Conservation (phyloP, 2,113 vertebrate genomes). For the Phrynosoma blainvillii region DNA sequence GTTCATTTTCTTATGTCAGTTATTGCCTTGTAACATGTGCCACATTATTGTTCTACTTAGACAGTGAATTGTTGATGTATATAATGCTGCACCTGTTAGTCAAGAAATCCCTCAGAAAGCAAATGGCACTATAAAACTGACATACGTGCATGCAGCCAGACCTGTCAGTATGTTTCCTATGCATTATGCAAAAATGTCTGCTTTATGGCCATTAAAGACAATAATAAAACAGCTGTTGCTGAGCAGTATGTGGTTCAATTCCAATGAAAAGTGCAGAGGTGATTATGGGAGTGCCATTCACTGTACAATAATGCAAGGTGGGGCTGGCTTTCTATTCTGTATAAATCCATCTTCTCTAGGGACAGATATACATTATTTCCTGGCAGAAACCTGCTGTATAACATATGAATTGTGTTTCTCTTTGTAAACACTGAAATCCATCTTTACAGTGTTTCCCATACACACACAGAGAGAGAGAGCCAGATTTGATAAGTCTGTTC, state of each 20-base stretch:
- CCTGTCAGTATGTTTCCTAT: slow-evolving; percentile 57
- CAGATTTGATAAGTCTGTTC: background rate
- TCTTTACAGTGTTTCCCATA: background rate
- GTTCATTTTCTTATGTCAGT: slow-evolving; percentile 65
- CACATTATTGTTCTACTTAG: slow-evolving; percentile 60
- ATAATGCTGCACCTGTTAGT: slow-evolving; percentile 72
- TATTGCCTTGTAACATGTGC: slow-evolving; percentile 40
- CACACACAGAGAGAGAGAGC: no score
- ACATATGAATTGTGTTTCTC: background rate
- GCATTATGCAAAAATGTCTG: slow-evolving; percentile 71
- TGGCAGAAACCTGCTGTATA: slow-evolving; percentile 37
- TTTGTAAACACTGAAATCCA: slow-evolving; percentile 19
- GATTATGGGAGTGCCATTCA: slow-evolving; percentile 32
- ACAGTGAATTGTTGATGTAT: slow-evolving; percentile 63
- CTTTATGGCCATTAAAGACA: slow-evolving; percentile 66
- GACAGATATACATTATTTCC: slow-evolving; percentile 47
- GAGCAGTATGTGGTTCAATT: slow-evolving; percentile 61
- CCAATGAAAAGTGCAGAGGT: slow-evolving; percentile 50
- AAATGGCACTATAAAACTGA: slow-evolving; percentile 57
- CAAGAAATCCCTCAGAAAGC: slow-evolving; percentile 70
- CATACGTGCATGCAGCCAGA: slow-evolving; percentile 39
- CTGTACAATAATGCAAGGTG: slow-evolving; percentile 28
- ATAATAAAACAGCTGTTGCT: slow-evolving; percentile 71
- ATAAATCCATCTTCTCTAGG: slow-evolving; percentile 34
- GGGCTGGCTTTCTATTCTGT: slow-evolving; percentile 47